phyloP scores from a whole-genome alignment of 2,797 vertebrate genomes.

The Melanitta fusca region DNA sequence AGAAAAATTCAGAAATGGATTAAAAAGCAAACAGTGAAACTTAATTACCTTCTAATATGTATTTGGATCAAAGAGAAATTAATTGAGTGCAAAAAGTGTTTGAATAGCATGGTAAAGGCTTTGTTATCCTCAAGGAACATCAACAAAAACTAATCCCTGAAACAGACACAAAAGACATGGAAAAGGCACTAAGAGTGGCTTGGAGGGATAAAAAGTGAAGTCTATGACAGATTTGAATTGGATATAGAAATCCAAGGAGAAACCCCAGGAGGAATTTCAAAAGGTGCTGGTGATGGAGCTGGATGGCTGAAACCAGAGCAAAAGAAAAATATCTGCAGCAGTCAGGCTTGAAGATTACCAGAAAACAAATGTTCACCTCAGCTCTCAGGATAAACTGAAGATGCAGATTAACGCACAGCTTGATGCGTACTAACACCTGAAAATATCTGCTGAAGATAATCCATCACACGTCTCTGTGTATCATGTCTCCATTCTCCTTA shows the following conservation, averaged over 20 bases:
- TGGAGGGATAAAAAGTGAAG: not conserved
- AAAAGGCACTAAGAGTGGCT: not conserved
- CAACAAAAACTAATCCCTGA: not conserved
- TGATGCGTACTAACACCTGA: not conserved
- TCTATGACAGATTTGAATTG: not conserved
- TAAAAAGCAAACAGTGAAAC: constrained; percentile 8
- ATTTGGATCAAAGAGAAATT: constrained; percentile 18
- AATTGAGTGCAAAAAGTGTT: not conserved
- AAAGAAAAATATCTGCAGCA: not conserved
- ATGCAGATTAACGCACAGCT: not conserved
- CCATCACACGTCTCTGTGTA: not conserved
- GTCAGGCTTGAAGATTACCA: not conserved
- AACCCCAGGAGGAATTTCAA: not conserved
- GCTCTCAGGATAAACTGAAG: not conserved
- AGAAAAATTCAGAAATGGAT: constrained; percentile 8
- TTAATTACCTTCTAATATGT: constrained; percentile 26
- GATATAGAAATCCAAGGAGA: not conserved
- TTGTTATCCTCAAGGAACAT: not conserved
- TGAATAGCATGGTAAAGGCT: not conserved
- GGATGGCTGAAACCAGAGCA: not conserved
- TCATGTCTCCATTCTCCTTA: not conserved
- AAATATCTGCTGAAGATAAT: not conserved
- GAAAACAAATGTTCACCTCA: not conserved
- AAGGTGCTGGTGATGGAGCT: not conserved
- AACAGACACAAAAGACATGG: not conserved